These are phyloP conservation scores for Sitobion miscanthi DNA, from an alignment of 1,140 invertebrate genomes.

Conservation along the genomic window DNA sequence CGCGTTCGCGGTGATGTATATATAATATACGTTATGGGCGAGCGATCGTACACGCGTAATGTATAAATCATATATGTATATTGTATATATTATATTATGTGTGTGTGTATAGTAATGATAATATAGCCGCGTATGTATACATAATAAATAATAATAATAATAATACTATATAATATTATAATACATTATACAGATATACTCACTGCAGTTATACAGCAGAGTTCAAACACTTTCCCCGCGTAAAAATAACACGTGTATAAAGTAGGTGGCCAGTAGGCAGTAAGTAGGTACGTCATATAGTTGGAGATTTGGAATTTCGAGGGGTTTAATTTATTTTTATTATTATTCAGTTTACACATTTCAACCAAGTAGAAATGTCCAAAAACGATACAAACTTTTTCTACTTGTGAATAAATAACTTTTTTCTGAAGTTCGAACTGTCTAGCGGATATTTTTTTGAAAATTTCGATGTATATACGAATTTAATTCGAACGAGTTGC, in stretches of 20 bases:
- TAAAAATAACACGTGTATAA: neutral
- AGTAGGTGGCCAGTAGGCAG: neutral
- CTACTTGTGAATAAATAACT: too few species aligned
- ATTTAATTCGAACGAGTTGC: too few species aligned
- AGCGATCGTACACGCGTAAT: neutral
- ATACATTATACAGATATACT: neutral
- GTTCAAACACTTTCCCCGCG: conserved; percentile 28
- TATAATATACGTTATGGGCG: neutral
- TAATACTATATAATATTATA: neutral
- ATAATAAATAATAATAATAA: conserved; percentile 9
- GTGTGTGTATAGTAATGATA: neutral
- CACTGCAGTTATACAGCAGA: neutral
- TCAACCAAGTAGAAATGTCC: too few species aligned
- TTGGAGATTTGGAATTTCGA: neutral
- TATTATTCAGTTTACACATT: too few species aligned
- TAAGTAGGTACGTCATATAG: too few species aligned
- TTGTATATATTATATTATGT: neutral
- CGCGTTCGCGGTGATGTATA: neutral
- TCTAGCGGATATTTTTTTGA: too few species aligned
- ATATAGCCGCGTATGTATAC: neutral
- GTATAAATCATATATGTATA: neutral
- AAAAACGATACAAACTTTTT: too few species aligned
- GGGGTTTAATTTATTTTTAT: neutral
- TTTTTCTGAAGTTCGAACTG: too few species aligned
- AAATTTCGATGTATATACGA: too few species aligned